phyloP scores from a whole-genome alignment of 2,888 invertebrate genomes.

The Diloba caeruleocephala region DNA sequence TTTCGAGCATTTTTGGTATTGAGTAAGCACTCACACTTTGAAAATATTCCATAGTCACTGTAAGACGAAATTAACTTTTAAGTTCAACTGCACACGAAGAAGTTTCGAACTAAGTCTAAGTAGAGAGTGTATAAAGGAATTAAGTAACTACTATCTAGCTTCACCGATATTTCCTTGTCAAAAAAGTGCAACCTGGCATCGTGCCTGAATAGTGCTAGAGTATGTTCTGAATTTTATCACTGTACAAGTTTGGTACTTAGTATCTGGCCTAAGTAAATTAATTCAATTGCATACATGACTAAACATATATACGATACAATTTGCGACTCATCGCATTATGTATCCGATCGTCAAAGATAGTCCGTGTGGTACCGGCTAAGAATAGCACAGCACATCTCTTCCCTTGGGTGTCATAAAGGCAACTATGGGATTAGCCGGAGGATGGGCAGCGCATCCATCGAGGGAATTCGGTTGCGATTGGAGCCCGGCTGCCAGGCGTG shows the following conservation, averaged over 20 bases:
- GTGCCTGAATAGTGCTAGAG: constrained; percentile 34
- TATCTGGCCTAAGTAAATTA: constrained; percentile 20
- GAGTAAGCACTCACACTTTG: constrained; percentile 15
- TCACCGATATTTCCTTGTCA: constrained; percentile 27
- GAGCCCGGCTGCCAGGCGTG: no score
- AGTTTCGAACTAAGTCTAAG: constrained; percentile 25
- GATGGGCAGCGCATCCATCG: no score
- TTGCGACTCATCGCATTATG: no score
- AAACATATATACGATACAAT: no score
- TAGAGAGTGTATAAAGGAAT: constrained; percentile 19
- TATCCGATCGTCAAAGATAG: no score
- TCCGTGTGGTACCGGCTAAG: no score
- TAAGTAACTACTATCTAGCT: constrained; percentile 19
- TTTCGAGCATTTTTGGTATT: not conserved
- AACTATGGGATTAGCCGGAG: no score
- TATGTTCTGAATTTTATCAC: constrained; percentile 29
- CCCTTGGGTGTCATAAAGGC: no score
- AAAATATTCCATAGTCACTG: constrained; percentile 15
- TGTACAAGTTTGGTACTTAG: constrained; percentile 15
- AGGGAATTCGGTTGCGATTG: no score
- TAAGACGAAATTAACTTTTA: constrained; percentile 20
- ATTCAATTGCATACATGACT: constrained; percentile 36
- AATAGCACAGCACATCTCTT: no score
- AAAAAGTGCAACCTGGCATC: constrained; percentile 37
- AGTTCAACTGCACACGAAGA: constrained; percentile 16